These are phyloP conservation scores for Caenorhabditis panamensis DNA, from an alignment of 2,888 invertebrate species.

Conservation along the genomic window DNA sequence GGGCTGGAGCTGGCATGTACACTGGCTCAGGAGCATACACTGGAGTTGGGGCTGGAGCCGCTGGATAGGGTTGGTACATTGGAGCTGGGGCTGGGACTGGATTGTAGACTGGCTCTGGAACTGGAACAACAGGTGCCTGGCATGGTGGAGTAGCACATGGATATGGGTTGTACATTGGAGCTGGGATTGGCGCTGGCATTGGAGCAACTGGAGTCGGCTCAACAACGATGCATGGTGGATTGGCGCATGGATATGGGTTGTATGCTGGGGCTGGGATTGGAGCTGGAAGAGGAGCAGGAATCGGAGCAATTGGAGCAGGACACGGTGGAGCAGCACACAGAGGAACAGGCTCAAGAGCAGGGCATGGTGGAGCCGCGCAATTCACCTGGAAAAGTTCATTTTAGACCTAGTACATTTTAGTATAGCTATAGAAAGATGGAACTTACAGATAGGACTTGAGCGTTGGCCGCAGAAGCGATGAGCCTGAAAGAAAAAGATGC, in stretches of 20 bases:
- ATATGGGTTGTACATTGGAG: slow-evolving; percentile 61
- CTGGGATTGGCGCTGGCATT: slow-evolving; percentile 38
- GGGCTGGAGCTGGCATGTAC: slow-evolving; percentile 27
- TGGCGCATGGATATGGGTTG: slow-evolving; percentile 61
- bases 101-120: slow-evolving; percentile 49
- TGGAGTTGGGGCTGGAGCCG: slow-evolving; percentile 41
- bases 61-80: too few relatives aligned
- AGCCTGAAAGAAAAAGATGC: slow-evolving; percentile 37
- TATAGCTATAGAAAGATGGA: slow-evolving; percentile 4
- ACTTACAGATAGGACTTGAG: slow-evolving; percentile 48
- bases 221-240: slow-evolving; percentile 61
- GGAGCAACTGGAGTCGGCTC: slow-evolving; percentile 57
- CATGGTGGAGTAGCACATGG: slow-evolving; percentile 58
- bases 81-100: slow-evolving; percentile 37
- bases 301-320: slow-evolving; percentile 40
- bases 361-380: slow-evolving; percentile 48
- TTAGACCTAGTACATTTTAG: too few relatives aligned
- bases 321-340: slow-evolving; percentile 59
- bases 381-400: slow-evolving; percentile 15
- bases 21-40: slow-evolving; percentile 13
- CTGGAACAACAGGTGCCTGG: slow-evolving; percentile 25
- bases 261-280: slow-evolving; percentile 60
- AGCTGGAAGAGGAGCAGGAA: slow-evolving; percentile 41
- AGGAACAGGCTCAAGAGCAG: slow-evolving; percentile 37
- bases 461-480: slow-evolving; percentile 43